Evolutionary conservation across 2,113 vertebrate species (phyloP).

Genomic region (Dolichallabes microphthalmus): DNA sequence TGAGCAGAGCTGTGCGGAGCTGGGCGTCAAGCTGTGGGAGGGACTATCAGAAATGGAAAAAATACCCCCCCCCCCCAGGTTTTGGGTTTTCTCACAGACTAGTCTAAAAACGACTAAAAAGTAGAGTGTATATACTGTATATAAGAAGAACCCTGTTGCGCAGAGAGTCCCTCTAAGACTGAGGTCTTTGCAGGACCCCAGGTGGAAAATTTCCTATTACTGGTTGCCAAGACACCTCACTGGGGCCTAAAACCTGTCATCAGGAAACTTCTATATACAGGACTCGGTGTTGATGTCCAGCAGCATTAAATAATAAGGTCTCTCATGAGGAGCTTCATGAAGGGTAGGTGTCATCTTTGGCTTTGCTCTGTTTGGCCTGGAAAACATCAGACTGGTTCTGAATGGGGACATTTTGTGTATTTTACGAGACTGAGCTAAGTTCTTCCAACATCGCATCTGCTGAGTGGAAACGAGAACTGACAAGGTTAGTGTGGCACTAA

Average conservation of each 20-base stretch:
- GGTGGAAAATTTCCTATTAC: neutral
- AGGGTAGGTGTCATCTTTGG: conserved; percentile 69
- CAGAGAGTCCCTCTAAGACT: conserved; percentile 26
- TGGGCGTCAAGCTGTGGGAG: neutral
- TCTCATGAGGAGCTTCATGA: conserved; percentile 36
- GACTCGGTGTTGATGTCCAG: conserved; percentile 39
- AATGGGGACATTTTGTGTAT: conserved; percentile 36
- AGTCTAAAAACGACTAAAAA: no score
- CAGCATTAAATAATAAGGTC: conserved; percentile 40
- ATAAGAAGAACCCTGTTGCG: neutral
- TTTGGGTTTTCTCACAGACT: no score
- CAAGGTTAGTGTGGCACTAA: neutral
- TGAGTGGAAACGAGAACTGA: conserved; percentile 15
- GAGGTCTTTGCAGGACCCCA: conserved; percentile 21
- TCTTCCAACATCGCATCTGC: neutral
- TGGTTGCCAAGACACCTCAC: neutral
- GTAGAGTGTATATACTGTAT: conserved; percentile 1
- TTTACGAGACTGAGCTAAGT: neutral
- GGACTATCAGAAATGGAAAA: no score
- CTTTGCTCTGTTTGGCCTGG: conserved; percentile 18
- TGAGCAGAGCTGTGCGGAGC: no score
- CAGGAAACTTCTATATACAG: conserved; percentile 49
- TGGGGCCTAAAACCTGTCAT: conserved; percentile 14
- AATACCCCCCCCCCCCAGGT: no score
- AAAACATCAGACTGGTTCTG: neutral